phyloP scores from a whole-genome alignment of 2,888 invertebrate species.

The Heliconius erato region DNA sequence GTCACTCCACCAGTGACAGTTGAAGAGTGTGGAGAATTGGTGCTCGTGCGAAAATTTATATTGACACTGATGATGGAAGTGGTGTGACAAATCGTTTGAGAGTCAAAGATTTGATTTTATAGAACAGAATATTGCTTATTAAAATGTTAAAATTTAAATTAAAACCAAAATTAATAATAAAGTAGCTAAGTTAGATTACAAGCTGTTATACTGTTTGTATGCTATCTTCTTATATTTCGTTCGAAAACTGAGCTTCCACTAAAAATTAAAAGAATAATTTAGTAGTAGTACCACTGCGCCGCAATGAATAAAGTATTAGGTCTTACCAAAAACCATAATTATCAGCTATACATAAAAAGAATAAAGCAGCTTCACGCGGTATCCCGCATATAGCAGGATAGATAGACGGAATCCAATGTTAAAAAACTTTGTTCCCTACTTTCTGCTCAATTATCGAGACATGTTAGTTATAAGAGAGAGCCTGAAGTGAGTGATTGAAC shows the following conservation, averaged over 20 bases:
- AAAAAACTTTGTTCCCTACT: neutral
- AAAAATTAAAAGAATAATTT: neutral
- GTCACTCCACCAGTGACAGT: constrained; percentile 76
- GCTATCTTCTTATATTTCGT: too few species aligned
- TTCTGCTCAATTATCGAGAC: neutral
- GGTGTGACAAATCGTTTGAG: constrained; percentile 60
- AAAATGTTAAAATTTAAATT: neutral
- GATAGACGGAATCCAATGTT: too few species aligned
- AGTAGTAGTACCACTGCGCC: neutral
- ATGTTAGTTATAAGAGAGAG: too few species aligned
- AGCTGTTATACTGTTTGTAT: neutral
- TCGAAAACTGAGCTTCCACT: neutral
- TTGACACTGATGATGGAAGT: constrained; percentile 55
- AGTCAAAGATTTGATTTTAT: constrained; percentile 22
- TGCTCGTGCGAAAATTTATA: constrained; percentile 76
- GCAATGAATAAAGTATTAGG: neutral
- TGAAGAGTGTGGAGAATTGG: constrained; percentile 77
- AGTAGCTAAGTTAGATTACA: rapidly evolving
- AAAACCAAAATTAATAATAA: neutral
- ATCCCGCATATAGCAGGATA: too few species aligned
- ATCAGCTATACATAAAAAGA: neutral
- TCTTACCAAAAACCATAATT: too few species aligned
- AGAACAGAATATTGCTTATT: neutral
- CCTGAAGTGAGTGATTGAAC: too few species aligned
- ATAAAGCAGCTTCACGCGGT: too few species aligned